Base-by-base conservation (phyloP, 1,140 invertebrate genomes). In the Hycleus cichorii region DNA sequence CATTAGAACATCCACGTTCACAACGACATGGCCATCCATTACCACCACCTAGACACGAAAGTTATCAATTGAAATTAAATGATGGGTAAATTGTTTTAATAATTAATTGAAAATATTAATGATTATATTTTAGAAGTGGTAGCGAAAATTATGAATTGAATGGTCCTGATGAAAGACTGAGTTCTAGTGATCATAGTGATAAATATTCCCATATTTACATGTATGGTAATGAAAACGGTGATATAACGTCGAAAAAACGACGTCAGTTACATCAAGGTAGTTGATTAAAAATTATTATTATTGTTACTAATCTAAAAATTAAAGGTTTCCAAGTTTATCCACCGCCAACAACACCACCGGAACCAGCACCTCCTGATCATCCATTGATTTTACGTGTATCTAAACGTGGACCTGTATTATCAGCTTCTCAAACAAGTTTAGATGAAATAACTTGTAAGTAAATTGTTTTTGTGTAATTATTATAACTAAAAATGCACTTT, bases 111-210 rank as follows among this genome's bases (percentile, higher is more conserved):
- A 18, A 4, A 39, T 1, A 39, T 39, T 12, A 18, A 32, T 44
- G n/a, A 9, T 50, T 54, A 48, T 7, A 77, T 80, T 75, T 18
- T 60, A 81, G 81, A 60, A 86, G 82, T 60, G 88, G 88, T 67
- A 90, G 86, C 54, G 90, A 93, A 71, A 90, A 90, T 60, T 93
- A 91, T 70, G 89, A 92, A 74, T 68, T 79, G 63, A 79, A 78
- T 69, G 78, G 78, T 60, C 71, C 72, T 10, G 72, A 72, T 68
- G 72, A 78, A 64, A 65, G 73, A 48, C 67, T 76, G 39, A 77
- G 75, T 67, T 80, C 80, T 3, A 85, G 82, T 70, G 84, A 87
- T 70, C 85, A 85, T 66, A 85, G 83, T 64, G 85, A 87, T 69
- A 81, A 86, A 61, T 88, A 85, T 63, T 73, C 72, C 9, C 69